A percentile compares a stretch with the other conserved stretches of the same genome.
These are phyloP conservation scores for Eurytemora carolleeae DNA, from an alignment of 1,140 invertebrate species.

Conservation along the genomic window DNA sequence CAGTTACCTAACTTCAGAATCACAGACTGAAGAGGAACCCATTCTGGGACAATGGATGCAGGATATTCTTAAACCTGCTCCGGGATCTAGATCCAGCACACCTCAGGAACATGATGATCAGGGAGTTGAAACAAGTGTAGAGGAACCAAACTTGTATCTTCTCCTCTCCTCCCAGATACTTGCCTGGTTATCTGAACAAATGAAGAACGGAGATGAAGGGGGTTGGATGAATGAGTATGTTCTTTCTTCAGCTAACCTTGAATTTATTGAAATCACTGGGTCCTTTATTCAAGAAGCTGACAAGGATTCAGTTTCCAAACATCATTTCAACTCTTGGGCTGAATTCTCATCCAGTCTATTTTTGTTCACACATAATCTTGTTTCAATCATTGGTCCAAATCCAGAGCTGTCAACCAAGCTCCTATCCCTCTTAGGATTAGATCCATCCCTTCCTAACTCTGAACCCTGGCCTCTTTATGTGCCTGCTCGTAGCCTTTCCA, in stretches of 20 bases:
- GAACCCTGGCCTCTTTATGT: slow-evolving; percentile 59
- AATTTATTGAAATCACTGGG: too few relatives aligned
- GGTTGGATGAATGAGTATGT: too few relatives aligned
- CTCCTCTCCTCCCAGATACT: neutral
- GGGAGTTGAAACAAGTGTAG: too few relatives aligned
- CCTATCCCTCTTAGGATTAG: slow-evolving; percentile 50
- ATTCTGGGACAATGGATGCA: neutral
- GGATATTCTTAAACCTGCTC: too few relatives aligned
- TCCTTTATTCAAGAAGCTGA: slow-evolving; percentile 56
- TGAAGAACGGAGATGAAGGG: slow-evolving; percentile 33
- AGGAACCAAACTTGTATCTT: neutral
- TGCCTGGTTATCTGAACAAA: neutral
- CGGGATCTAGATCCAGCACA: too few relatives aligned
- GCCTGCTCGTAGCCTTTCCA: slow-evolving; percentile 58
- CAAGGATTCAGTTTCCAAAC: slow-evolving; percentile 28
- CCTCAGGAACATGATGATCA: too few relatives aligned
- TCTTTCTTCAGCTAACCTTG: too few relatives aligned
- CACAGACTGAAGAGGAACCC: too few relatives aligned
- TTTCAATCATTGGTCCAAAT: slow-evolving; percentile 43
- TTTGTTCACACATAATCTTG: slow-evolving; percentile 59
- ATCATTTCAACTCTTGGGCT: slow-evolving; percentile 27
- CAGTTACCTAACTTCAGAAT: too few relatives aligned
- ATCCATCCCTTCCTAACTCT: slow-evolving; percentile 35
- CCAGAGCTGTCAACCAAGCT: slow-evolving; percentile 47
- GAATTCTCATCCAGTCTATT: slow-evolving; percentile 55